Conservation (phyloP, 1,140 invertebrate genomes). For the Polyergus mexicanus region DNA sequence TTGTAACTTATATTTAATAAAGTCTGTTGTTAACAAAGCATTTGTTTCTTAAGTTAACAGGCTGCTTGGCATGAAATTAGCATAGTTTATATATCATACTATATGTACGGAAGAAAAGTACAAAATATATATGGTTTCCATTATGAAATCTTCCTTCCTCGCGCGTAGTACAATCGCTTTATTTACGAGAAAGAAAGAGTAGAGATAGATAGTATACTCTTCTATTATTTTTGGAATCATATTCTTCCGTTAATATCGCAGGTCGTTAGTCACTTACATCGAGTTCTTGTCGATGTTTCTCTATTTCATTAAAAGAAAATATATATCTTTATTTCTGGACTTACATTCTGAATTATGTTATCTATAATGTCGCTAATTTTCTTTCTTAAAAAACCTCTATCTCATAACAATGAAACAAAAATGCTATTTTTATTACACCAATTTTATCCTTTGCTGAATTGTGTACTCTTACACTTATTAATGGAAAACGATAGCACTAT, state of each 20-base stretch:
- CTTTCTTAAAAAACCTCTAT: neutral
- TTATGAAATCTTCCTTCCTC: constrained; percentile 46
- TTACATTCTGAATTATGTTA: neutral
- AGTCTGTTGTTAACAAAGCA: constrained; percentile 66
- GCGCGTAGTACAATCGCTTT: neutral
- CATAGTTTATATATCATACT: constrained; percentile 12
- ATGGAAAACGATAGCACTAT: neutral
- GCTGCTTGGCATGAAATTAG: constrained; percentile 45
- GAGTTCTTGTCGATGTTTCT: neutral
- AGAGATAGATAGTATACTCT: neutral
- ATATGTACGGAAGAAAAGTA: constrained; percentile 58
- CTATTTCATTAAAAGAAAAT: neutral
- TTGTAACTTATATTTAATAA: constrained; percentile 75
- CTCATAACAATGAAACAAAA: neutral
- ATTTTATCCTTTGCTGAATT: constrained; percentile 29
- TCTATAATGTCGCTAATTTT: neutral
- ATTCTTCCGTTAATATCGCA: constrained; percentile 9
- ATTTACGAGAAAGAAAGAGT: neutral
- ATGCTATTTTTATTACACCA: constrained; percentile 35
- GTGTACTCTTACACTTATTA: neutral
- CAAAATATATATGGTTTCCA: constrained; percentile 61
- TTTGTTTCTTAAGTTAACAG: constrained; percentile 29
- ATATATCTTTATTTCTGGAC: neutral
- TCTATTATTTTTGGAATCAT: neutral
- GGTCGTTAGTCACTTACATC: neutral